A percentile compares a stretch with the other conserved stretches of the same genome.
phyloP scores from a whole-genome alignment of 2,888 invertebrate genomes.

The Griposia aprilina region DNA sequence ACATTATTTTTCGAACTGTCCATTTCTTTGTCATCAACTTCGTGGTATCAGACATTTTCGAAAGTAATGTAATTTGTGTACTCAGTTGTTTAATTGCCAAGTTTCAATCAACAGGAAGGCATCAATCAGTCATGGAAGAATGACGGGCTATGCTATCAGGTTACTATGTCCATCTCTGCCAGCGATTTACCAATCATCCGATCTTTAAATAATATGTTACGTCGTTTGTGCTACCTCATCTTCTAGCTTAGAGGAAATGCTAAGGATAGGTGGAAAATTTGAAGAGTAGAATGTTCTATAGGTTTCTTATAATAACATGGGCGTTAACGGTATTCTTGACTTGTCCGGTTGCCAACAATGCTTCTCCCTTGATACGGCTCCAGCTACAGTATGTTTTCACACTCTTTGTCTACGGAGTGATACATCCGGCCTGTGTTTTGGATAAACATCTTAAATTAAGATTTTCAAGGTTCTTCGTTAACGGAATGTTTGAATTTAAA shows the following conservation, averaged over 20 bases:
- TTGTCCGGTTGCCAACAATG: slow-evolving; percentile 79
- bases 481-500: neutral
- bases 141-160: slow-evolving; percentile 51
- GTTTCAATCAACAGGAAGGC: slow-evolving; percentile 62
- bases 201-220: slow-evolving; percentile 54
- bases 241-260: slow-evolving; percentile 26
- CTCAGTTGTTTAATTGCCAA: slow-evolving; percentile 62
- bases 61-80: slow-evolving; percentile 31
- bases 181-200: slow-evolving; percentile 40
- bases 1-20: slow-evolving; percentile 19
- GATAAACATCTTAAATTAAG: slow-evolving; percentile 49
- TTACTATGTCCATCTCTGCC: slow-evolving; percentile 55
- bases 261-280: slow-evolving; percentile 28
- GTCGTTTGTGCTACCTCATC: slow-evolving; percentile 24
- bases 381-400: slow-evolving; percentile 78
- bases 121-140: slow-evolving; percentile 45
- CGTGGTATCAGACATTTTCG: slow-evolving; percentile 26
- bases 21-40: slow-evolving; percentile 26
- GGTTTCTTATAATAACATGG: slow-evolving; percentile 66
- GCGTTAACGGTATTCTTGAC: slow-evolving; percentile 75
- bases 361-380: slow-evolving; percentile 76
- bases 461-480: slow-evolving; percentile 38
- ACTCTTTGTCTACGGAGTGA: slow-evolving; percentile 63
- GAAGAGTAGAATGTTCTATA: slow-evolving; percentile 39
- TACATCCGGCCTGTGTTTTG: slow-evolving; percentile 69